Percentiles rank a stretch among this genome's conserved stretches.
Conservation (phyloP, 2,113 vertebrate species). For the Stegostoma tigrinum region DNA sequence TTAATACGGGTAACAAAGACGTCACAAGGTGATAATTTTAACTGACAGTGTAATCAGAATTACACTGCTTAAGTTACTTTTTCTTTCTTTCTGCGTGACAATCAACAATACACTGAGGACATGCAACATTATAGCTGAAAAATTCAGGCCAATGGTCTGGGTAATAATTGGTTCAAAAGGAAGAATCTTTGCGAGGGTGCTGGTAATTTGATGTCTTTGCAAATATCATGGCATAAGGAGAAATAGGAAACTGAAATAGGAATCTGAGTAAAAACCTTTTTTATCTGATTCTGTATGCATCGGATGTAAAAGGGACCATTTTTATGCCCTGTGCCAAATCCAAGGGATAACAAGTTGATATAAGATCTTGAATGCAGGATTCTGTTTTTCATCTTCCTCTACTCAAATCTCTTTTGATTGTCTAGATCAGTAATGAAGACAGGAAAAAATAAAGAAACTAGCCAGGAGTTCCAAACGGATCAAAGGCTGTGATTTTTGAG, state of each 20-base stretch:
- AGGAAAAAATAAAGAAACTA: background rate
- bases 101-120: background rate
- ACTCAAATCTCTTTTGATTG: background rate
- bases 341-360: background rate
- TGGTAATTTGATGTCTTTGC: background rate
- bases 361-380: background rate
- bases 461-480: background rate
- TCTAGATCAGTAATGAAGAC: background rate
- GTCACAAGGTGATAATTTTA: background rate
- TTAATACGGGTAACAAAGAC: background rate
- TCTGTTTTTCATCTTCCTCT: background rate
- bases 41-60: too few species aligned
- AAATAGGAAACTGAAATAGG: background rate
- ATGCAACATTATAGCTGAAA: background rate
- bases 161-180: background rate
- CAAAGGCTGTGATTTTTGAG: background rate
- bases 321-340: background rate
- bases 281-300: background rate
- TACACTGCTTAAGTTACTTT: too few species aligned
- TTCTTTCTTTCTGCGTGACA: background rate
- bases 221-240: background rate
- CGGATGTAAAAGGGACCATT: background rate
- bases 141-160: background rate
- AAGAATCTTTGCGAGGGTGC: background rate
- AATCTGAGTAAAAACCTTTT: background rate